These are phyloP conservation scores for Ameiurus melas DNA, from an alignment of 2,113 vertebrate genomes.

Conservation along the genomic window DNA sequence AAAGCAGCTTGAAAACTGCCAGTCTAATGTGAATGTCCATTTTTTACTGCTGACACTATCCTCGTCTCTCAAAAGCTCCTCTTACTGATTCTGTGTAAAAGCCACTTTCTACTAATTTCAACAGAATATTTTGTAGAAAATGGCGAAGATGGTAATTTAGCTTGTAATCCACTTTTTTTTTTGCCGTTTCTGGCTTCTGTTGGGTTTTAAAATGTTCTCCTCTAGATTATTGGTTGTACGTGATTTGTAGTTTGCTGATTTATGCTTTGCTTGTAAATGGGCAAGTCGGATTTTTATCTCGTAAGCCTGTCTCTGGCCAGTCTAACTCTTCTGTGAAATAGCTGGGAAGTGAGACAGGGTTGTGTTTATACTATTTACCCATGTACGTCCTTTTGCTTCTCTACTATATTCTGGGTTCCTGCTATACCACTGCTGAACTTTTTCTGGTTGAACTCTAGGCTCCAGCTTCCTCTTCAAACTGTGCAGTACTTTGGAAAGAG, in stretches of 20 bases:
- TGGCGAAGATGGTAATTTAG: neutral
- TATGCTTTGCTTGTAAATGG: neutral
- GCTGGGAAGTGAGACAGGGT: neutral
- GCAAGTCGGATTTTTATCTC: neutral
- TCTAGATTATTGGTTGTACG: no score
- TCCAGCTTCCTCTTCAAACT: neutral
- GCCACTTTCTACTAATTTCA: no score
- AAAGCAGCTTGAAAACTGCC: constrained; percentile 10
- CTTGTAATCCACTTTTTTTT: neutral
- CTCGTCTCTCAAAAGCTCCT: no score
- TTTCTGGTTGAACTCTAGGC: neutral
- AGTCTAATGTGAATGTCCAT: neutral
- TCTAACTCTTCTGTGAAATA: neutral
- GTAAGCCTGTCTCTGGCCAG: neutral
- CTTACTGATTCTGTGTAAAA: neutral
- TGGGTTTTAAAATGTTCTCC: neutral
- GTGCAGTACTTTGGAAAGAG: neutral
- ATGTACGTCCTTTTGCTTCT: neutral
- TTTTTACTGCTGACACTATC: neutral
- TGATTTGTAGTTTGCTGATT: neutral
- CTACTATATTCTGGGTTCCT: neutral
- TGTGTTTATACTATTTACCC: neutral
- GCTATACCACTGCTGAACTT: neutral
- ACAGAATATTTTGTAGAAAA: neutral
- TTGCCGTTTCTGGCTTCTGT: neutral